Evolutionary conservation across 2,888 invertebrate species (phyloP).

Genomic region (Anoncus sp.): DNA sequence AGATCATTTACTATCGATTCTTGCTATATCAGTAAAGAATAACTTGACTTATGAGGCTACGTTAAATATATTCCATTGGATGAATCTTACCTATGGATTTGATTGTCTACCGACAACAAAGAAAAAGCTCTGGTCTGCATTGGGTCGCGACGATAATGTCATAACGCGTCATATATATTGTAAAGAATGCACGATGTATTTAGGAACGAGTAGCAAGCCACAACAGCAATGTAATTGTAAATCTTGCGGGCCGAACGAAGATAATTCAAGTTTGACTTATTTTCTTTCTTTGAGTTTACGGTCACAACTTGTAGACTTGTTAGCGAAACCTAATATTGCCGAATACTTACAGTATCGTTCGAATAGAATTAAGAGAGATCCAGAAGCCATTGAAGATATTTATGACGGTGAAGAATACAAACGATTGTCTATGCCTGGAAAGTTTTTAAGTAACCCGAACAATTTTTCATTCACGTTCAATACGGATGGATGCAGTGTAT

Average conservation of each 20-base stretch:
- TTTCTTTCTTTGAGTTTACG: constrained; percentile 30
- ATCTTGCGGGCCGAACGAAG: background rate
- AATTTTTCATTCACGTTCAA: constrained; percentile 50
- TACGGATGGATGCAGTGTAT: constrained; percentile 45
- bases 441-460: constrained; percentile 43
- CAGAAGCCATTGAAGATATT: constrained; percentile 46
- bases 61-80: background rate
- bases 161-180: constrained; percentile 42
- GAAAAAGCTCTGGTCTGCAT: constrained; percentile 32
- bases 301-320: constrained; percentile 24
- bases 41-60: background rate
- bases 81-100: background rate
- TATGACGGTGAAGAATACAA: constrained; percentile 50
- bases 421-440: constrained; percentile 22
- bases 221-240: constrained; percentile 15
- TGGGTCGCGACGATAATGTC: constrained; percentile 20
- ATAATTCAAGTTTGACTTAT: background rate
- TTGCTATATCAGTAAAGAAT: constrained; percentile 2
- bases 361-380: constrained; percentile 15
- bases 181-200: constrained; percentile 9
- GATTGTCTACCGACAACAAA: constrained; percentile 15
- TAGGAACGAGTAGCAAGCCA: constrained; percentile 19
- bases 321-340: constrained; percentile 12
- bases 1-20: background rate
- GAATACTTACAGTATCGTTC: constrained; percentile 16